Conservation (phyloP, 2,888 invertebrate species). For the Aleiodes testaceus region DNA sequence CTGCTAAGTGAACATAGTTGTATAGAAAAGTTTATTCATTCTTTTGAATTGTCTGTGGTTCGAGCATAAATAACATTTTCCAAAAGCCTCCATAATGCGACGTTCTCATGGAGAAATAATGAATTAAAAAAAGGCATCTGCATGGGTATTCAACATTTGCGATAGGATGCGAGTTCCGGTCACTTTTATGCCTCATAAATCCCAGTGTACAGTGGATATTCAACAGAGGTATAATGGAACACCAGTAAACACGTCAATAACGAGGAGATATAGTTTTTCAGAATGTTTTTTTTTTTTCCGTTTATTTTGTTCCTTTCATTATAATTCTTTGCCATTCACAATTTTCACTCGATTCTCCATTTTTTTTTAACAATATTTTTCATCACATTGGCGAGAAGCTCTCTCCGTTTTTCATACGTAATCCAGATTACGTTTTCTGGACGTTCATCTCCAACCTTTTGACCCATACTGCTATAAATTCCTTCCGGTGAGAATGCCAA, state of each 20-base stretch:
- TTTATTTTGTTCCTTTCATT: neutral
- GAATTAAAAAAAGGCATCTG: neutral
- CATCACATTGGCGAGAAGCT: slow-evolving; percentile 13
- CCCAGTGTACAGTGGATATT: slow-evolving; percentile 2
- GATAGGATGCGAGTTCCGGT: slow-evolving; percentile 27
- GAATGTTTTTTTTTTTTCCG: slow-evolving; percentile 3
- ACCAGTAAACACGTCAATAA: slow-evolving; percentile 19
- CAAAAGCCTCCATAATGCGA: neutral
- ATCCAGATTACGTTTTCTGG: slow-evolving; percentile 47
- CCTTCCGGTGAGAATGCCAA: slow-evolving; percentile 44
- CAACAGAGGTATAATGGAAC: neutral
- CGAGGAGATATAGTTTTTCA: neutral
- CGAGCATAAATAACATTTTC: neutral
- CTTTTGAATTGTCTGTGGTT: neutral
- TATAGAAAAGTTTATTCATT: slow-evolving; percentile 1
- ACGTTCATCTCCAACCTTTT: slow-evolving; percentile 42
- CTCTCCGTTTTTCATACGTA: slow-evolving; percentile 42
- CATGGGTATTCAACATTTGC: slow-evolving; percentile 9
- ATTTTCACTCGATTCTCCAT: neutral
- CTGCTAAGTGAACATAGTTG: too few relatives aligned
- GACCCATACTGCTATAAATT: slow-evolving; percentile 46
- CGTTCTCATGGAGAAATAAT: neutral
- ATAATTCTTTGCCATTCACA: neutral
- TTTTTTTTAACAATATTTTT: slow-evolving; percentile 28
- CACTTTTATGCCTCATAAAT: slow-evolving; percentile 36